phyloP scores from a whole-genome alignment of 2,797 vertebrate species.

The Prunella strophiata region DNA sequence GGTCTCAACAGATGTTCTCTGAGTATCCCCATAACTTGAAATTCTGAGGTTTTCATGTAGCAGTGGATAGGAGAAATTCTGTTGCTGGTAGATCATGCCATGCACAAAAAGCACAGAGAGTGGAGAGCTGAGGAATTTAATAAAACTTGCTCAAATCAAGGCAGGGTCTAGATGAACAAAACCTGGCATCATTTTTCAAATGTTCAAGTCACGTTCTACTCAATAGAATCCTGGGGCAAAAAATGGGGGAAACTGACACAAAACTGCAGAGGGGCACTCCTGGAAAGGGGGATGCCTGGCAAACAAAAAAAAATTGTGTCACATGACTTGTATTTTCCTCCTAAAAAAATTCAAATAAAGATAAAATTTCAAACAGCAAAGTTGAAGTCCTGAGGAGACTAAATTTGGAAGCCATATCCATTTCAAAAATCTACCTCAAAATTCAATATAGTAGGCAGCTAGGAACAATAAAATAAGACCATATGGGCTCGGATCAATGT shows the following conservation, averaged over 20 bases:
- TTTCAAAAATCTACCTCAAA: conserved; percentile 54
- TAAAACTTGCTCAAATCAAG: background rate
- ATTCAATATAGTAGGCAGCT: conserved; percentile 32
- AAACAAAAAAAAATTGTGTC: background rate
- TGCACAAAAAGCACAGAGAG: background rate
- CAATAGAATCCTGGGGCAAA: background rate
- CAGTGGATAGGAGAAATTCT: background rate
- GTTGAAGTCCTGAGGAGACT: background rate
- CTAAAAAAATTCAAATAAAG: conserved; percentile 16
- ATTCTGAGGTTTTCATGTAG: background rate
- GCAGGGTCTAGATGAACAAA: background rate
- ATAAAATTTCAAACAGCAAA: conserved; percentile 36
- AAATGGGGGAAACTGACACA: background rate
- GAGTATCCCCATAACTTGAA: background rate
- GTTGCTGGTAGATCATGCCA: background rate
- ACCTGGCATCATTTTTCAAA: background rate
- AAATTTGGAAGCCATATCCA: conserved; percentile 27
- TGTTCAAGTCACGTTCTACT: background rate
- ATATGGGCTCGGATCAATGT: conserved; percentile 11
- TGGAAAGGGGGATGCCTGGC: background rate
- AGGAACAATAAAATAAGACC: conserved; percentile 52
- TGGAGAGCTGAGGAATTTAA: background rate
- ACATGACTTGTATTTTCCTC: background rate
- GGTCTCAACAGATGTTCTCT: background rate
- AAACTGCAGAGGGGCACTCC: background rate